A percentile compares a stretch with the other conserved stretches of the same genome.
phyloP scores from a whole-genome alignment of 2,113 vertebrate species.

The Hyla sarda region DNA sequence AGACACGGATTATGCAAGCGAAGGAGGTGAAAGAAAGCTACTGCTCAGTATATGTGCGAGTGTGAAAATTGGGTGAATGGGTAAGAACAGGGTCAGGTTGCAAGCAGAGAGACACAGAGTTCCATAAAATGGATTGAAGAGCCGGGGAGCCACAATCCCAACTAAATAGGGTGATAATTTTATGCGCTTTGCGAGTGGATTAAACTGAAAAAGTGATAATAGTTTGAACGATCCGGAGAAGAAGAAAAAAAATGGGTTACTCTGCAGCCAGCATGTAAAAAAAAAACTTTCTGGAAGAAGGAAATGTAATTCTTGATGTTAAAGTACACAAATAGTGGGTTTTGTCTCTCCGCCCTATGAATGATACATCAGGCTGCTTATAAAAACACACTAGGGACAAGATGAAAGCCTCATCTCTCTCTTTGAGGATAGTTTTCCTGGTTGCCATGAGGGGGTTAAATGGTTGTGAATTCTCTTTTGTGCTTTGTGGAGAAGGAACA shows the following conservation, averaged over 20 bases:
- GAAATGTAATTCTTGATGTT: constrained; percentile 39
- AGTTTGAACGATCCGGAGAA: constrained; percentile 33
- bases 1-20: constrained; percentile 3
- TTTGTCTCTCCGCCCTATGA: constrained; percentile 47
- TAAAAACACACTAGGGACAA: constrained; percentile 49
- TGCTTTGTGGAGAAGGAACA: constrained; percentile 27
- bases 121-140: constrained; percentile 40
- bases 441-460: constrained; percentile 49
- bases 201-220: constrained; percentile 52
- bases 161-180: constrained; percentile 56
- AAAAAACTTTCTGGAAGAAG: constrained; percentile 16
- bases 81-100: constrained; percentile 54
- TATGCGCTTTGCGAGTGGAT: constrained; percentile 43
- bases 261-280: constrained; percentile 22
- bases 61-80: constrained; percentile 55
- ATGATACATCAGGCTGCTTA: constrained; percentile 49
- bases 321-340: constrained; percentile 43
- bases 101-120: neutral
- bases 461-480: constrained; percentile 43
- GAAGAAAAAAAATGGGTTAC: constrained; percentile 28
- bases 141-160: constrained; percentile 38
- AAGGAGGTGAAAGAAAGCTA: constrained; percentile 35
- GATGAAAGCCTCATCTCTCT: constrained; percentile 35
- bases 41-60: constrained; percentile 12
- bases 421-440: constrained; percentile 38